Percentiles rank a stretch among this genome's conserved stretches.
Conservation (phyloP, 2,113 vertebrate species). For the Melanerpes formicivorus region DNA sequence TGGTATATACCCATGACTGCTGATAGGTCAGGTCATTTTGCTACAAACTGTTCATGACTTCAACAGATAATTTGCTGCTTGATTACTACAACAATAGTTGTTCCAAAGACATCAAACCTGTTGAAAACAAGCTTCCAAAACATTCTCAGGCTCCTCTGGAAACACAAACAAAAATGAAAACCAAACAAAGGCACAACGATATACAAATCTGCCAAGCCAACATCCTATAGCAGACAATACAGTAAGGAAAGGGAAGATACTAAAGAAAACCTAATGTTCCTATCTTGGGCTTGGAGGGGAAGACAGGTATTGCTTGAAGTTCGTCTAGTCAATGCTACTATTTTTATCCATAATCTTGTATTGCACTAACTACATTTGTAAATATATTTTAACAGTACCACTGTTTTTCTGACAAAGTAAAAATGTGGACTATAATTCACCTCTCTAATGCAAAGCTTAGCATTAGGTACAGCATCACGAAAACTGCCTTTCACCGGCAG, state of each 20-base stretch:
- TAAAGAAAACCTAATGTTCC: not conserved
- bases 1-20: not conserved
- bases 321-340: not conserved
- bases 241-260: not conserved
- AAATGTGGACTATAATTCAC: not conserved
- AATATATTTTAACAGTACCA: not conserved
- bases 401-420: not conserved
- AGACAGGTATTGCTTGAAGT: not conserved
- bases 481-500: not conserved
- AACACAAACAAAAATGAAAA: constrained; percentile 27
- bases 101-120: not conserved
- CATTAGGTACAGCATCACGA: not conserved
- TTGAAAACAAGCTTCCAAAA: constrained; percentile 34
- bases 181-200: constrained; percentile 3
- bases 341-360: not conserved
- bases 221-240: not conserved
- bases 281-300: not conserved
- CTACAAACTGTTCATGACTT: not conserved
- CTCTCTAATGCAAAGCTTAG: not conserved
- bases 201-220: constrained; percentile 10
- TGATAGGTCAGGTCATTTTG: not conserved
- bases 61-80: constrained; percentile 1
- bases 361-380: not conserved
- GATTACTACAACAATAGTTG: constrained; percentile 1
- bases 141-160: not conserved